These are phyloP conservation scores for Bufo bufo DNA, from an alignment of 2,113 vertebrate species.

Conservation along the genomic window DNA sequence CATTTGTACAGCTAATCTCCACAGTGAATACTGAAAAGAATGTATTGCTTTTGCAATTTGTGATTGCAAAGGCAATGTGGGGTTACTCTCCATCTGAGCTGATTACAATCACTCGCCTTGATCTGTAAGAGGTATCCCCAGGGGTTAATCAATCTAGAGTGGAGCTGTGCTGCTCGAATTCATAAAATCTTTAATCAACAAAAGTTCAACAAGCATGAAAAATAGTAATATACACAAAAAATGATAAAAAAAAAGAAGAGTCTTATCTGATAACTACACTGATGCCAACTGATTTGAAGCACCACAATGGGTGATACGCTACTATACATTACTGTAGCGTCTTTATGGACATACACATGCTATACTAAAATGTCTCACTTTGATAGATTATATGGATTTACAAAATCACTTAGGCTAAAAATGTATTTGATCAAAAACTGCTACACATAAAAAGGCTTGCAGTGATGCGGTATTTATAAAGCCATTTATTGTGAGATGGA, in stretches of 20 bases:
- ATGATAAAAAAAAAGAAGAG: background rate
- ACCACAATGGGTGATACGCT: no score
- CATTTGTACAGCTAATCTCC: no score
- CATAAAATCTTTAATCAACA: slow-evolving; percentile 45
- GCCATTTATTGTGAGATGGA: background rate
- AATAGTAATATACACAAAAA: slow-evolving; percentile 11
- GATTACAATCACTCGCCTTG: slow-evolving; percentile 49
- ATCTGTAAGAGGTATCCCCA: slow-evolving; percentile 46
- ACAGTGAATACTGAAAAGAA: background rate
- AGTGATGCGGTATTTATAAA: background rate
- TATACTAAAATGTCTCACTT: background rate
- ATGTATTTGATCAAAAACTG: background rate
- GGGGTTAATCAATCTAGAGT: slow-evolving; percentile 41
- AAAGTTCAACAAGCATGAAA: slow-evolving; percentile 37
- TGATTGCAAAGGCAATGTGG: background rate
- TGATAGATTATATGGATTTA: background rate
- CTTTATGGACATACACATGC: background rate
- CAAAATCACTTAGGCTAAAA: background rate
- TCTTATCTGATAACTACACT: background rate
- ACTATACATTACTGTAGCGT: background rate
- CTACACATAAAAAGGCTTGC: background rate
- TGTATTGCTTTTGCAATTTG: background rate
- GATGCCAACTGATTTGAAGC: background rate
- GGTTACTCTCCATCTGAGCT: slow-evolving; percentile 24
- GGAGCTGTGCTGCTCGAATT: slow-evolving; percentile 23